Percentiles rank a stretch among this genome's conserved stretches.
These are phyloP conservation scores for Stenotaenia linearis DNA, from an alignment of 2,888 invertebrate genomes.

Conservation along the genomic window DNA sequence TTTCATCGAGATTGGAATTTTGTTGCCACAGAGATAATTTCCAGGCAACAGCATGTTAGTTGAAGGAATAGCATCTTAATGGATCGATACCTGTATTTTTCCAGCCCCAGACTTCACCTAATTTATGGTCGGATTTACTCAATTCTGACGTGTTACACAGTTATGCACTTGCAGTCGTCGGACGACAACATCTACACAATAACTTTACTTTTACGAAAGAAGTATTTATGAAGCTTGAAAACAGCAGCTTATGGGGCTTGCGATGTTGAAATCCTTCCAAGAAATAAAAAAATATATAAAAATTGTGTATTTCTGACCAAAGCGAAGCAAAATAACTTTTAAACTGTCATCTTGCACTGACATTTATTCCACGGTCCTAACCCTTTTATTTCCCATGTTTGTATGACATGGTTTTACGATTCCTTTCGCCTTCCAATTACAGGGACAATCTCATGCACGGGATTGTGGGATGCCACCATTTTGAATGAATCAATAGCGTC, in stretches of 20 bases:
- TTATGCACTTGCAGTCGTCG: neutral
- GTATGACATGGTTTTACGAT: neutral
- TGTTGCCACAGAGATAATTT: neutral
- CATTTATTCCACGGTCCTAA: neutral
- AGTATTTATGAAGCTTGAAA: constrained; percentile 11
- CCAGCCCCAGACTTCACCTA: neutral
- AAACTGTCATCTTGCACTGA: neutral
- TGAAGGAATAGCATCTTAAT: neutral
- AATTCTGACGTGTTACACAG: constrained; percentile 19
- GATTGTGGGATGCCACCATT: neutral
- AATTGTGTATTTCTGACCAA: neutral
- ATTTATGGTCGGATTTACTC: constrained; percentile 16
- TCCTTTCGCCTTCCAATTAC: neutral
- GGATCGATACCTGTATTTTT: neutral
- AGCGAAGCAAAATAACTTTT: neutral
- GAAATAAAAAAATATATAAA: neutral
- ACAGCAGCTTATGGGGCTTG: constrained; percentile 3
- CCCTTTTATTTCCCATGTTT: neutral
- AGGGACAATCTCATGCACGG: neutral
- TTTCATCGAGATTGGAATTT: too few relatives aligned
- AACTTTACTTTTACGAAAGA: neutral
- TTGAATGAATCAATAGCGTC: neutral
- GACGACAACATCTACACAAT: neutral
- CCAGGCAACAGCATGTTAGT: neutral
- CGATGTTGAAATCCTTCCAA: neutral